phyloP scores from a whole-genome alignment of 2,888 invertebrate species.

The Neoascia interrupta region DNA sequence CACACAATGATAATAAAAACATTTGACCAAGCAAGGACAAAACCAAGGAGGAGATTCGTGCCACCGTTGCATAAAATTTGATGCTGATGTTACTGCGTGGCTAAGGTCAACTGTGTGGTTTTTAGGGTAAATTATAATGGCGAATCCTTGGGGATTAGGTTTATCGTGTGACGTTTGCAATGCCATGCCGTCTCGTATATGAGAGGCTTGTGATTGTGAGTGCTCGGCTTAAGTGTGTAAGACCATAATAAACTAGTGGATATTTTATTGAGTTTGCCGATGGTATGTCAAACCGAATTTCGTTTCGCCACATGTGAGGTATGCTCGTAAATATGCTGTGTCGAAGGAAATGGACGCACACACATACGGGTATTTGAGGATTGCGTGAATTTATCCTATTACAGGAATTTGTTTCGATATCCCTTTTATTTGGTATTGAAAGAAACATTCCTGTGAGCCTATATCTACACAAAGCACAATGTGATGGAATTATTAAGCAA shows the following conservation, averaged over 20 bases:
- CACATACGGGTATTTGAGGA: conserved; percentile 9
- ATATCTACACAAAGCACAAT: no score
- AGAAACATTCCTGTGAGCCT: no score
- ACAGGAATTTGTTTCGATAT: conserved; percentile 37
- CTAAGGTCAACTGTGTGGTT: conserved; percentile 63
- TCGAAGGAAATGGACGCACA: neutral
- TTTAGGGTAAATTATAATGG: conserved; percentile 63
- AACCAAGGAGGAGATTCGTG: conserved; percentile 51
- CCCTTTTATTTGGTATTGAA: conserved; percentile 17
- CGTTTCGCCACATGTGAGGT: neutral
- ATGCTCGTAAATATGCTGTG: no score
- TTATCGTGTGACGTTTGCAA: conserved; percentile 56
- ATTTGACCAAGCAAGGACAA: conserved; percentile 54
- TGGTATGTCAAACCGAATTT: conserved; percentile 56
- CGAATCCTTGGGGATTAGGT: conserved; percentile 64
- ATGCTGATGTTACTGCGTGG: conserved; percentile 63
- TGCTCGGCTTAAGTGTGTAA: conserved; percentile 64
- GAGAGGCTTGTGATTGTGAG: conserved; percentile 39
- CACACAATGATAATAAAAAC: conserved; percentile 63
- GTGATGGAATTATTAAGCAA: no score
- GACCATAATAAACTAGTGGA: conserved; percentile 62
- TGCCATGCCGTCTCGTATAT: conserved; percentile 30
- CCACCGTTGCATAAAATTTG: conserved; percentile 68
- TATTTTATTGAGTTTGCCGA: conserved; percentile 60
- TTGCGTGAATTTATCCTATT: conserved; percentile 55